Conservation (phyloP, 30 jellyfish, hydroid and myxozoan species). For the Aurelia aurita complex sp. Pacific region DNA sequence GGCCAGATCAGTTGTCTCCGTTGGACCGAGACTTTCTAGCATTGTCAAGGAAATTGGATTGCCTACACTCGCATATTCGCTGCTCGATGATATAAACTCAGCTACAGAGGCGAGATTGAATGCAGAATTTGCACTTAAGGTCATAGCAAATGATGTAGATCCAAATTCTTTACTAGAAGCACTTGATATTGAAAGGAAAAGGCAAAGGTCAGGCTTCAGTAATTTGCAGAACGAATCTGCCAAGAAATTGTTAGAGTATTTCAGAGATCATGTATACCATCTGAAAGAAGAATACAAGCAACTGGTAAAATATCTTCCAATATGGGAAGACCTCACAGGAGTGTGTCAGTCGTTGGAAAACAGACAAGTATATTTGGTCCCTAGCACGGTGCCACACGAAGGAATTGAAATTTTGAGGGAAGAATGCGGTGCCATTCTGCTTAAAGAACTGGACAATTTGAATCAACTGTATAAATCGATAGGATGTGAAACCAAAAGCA, state of each 20-base stretch:
- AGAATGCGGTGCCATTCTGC: not conserved
- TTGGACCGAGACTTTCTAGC: not conserved
- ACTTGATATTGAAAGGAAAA: not conserved
- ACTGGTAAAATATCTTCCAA: not conserved
- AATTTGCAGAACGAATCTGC: conserved; percentile 10
- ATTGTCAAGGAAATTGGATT: no score
- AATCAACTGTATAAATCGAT: conserved; percentile 3
- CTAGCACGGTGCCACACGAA: conserved; percentile 3
- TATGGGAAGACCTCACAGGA: conserved; percentile 38
- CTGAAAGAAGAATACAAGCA: not conserved
- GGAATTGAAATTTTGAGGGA: conserved; percentile 34
- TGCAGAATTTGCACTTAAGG: not conserved
- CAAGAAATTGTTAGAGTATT: conserved; percentile 6
- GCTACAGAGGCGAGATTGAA: no score
- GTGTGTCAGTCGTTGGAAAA: not conserved
- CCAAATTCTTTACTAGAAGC: conserved; percentile 25
- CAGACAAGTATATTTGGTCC: conserved; percentile 3
- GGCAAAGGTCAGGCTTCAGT: conserved; percentile 8
- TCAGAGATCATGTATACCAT: not conserved
- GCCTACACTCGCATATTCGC: not conserved
- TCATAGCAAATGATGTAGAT: not conserved
- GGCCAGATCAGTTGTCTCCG: conserved; percentile 6
- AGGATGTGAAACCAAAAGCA: not conserved
- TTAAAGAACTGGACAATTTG: not conserved
- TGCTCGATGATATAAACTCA: no score